Evolutionary conservation across 2,113 vertebrate species (phyloP), one percentile per base, ranked within the genome.

Genomic region (Ciconia maguari): DNA sequence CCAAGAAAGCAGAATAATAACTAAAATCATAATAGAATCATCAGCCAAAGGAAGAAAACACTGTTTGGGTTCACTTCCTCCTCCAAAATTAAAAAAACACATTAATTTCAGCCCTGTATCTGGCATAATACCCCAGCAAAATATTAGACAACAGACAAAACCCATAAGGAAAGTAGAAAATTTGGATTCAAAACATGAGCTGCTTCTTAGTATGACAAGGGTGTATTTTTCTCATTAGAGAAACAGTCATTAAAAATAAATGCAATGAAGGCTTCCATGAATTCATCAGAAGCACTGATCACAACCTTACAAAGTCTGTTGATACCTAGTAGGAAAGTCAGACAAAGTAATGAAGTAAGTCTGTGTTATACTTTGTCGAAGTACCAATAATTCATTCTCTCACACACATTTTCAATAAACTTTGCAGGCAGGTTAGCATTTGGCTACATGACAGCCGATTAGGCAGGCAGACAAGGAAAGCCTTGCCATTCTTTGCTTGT

Each of bases 161-260:
- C 11, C 27, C 32, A 34, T 16, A 49, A 62, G 27, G 78, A 81
- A 88, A 68, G 65, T 7, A 86, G 41, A 51, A 91, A 94, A 51
- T 24, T 16, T 49, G 29, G 26, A 83, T 77, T 89, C 25, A 90
- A 96, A 89, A 60, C 9, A 83, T 0, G 0, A 70, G 27, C 17
- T 89, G 34, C 57, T 78, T 24, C 68, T 86, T 49, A 46, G 8
- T 16, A 82, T 36, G 22, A 69, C 46, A 80, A 77, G 72, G 20
- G 24, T 34, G 12, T 64, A 32, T 52, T 84, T 70, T 83, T 52
- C 52, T 90, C 32, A 81, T 68, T 75, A 93, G 46, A 83, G 62
- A 70, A 92, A 62, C 13, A 87, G 51, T 34, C 51, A 89, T 87
- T 95, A 84, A 92, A 94, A 93, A 77, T 38, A 70, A 85, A 87